phyloP scores from a whole-genome alignment of 2,888 invertebrate species.

The Catocala fraxini region DNA sequence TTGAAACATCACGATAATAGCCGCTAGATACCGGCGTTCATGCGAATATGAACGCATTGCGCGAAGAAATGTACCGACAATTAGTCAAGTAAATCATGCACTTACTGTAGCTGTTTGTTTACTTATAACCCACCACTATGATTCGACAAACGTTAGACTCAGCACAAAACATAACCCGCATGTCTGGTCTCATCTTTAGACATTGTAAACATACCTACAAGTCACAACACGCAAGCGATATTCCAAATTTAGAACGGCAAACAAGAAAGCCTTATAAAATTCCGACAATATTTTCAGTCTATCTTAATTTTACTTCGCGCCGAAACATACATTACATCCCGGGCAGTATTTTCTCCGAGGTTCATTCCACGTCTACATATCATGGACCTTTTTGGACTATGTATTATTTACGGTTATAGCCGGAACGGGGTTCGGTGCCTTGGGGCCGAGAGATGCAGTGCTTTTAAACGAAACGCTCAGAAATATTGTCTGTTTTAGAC shows the following conservation, averaged over 20 bases:
- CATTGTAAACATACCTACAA: too few species aligned
- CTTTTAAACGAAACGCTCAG: background rate
- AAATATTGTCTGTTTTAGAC: background rate
- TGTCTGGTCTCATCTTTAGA: too few species aligned
- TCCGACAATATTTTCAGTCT: conserved; percentile 3
- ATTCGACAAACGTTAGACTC: too few species aligned
- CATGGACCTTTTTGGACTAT: conserved; percentile 14
- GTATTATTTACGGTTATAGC: conserved; percentile 28
- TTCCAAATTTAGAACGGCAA: background rate
- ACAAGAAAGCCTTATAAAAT: background rate
- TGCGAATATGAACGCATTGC: too few species aligned
- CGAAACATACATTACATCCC: conserved; percentile 4
- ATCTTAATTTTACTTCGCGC: conserved; percentile 14
- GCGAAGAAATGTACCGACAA: too few species aligned
- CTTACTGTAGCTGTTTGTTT: too few species aligned
- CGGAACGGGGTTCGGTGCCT: background rate
- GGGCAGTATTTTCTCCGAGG: conserved; percentile 14
- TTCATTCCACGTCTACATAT: conserved; percentile 30
- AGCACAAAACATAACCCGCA: too few species aligned
- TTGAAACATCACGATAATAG: too few species aligned
- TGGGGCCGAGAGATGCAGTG: background rate
- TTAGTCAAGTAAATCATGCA: too few species aligned
- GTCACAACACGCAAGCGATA: too few species aligned
- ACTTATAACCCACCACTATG: too few species aligned
- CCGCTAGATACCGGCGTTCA: too few species aligned